phyloP scores from a whole-genome alignment of 2,113 vertebrate species.

The Grus americana region DNA sequence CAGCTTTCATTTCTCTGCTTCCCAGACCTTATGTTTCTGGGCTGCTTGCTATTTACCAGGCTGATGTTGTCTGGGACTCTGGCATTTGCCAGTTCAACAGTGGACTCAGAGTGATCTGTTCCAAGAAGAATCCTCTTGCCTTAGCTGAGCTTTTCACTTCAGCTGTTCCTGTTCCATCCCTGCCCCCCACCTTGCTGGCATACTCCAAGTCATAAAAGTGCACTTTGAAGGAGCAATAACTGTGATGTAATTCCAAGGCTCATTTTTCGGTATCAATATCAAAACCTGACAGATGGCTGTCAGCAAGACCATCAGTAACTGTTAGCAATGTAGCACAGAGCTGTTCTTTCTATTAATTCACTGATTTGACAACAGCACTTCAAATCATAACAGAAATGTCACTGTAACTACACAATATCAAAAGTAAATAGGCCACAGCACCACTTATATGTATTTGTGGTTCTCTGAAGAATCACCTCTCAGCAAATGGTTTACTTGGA shows the following conservation, averaged over 20 bases:
- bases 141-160: background rate
- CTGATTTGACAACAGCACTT: background rate
- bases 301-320: background rate
- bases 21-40: background rate
- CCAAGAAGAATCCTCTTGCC: background rate
- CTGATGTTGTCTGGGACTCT: background rate
- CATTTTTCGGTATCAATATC: background rate
- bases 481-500: background rate
- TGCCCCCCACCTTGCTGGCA: background rate
- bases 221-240: background rate
- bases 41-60: background rate
- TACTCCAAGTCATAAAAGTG: background rate
- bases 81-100: background rate
- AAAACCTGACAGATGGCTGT: background rate
- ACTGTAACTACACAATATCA: background rate
- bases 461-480: background rate
- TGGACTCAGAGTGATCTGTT: background rate
- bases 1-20: background rate
- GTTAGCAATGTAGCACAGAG: background rate
- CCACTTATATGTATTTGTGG: background rate
- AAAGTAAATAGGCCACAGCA: background rate
- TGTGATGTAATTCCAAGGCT: background rate
- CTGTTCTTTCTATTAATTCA: conserved; percentile 6
- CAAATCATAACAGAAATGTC: background rate
- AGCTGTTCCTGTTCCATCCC: background rate